phyloP scores from a whole-genome alignment of 2,888 invertebrate species.

The Cordylochernes scorpioides region DNA sequence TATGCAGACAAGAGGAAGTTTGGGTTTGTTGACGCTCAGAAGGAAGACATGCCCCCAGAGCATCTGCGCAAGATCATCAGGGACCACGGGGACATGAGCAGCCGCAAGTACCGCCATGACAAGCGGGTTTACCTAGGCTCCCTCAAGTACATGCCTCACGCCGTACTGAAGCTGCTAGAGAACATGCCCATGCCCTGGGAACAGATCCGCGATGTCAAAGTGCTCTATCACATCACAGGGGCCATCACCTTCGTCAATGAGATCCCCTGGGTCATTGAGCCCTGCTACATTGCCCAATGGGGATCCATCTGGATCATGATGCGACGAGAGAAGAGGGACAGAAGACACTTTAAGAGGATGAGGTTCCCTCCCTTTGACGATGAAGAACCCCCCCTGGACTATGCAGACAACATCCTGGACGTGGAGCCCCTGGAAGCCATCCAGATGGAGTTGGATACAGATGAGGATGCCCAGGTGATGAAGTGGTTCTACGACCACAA shows the following conservation, averaged over 20 bases:
- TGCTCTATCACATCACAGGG: constrained; percentile 92
- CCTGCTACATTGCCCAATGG: constrained; percentile 98
- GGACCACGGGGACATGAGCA: constrained; percentile 99
- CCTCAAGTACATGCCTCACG: constrained; percentile 99
- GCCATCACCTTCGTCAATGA: constrained; percentile 99
- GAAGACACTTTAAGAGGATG: constrained; percentile 96
- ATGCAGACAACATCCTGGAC: constrained; percentile 94
- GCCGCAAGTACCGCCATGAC: constrained; percentile 90
- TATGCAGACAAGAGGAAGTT: constrained; percentile 95
- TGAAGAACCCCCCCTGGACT: constrained; percentile 96
- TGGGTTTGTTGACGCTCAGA: constrained; percentile 94
- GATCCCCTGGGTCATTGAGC: constrained; percentile 98
- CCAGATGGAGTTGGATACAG: constrained; percentile 84
- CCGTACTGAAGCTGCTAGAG: constrained; percentile 88
- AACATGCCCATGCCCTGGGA: constrained; percentile 99
- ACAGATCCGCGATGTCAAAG: constrained; percentile 91
- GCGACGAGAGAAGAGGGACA: constrained; percentile 91
- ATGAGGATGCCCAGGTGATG: constrained; percentile 40
- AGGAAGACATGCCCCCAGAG: constrained; percentile 99
- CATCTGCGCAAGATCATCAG: constrained; percentile 95
- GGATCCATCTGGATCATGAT: constrained; percentile 99
- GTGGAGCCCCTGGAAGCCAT: constrained; percentile 97
- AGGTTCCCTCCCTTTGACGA: constrained; percentile 98
- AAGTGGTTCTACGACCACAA: constrained; percentile 98
- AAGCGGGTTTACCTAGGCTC: constrained; percentile 85